A percentile compares a stretch with the other conserved stretches of the same genome.
phyloP scores from a whole-genome alignment of 2,888 invertebrate genomes.

The Antheraea assamensis region DNA sequence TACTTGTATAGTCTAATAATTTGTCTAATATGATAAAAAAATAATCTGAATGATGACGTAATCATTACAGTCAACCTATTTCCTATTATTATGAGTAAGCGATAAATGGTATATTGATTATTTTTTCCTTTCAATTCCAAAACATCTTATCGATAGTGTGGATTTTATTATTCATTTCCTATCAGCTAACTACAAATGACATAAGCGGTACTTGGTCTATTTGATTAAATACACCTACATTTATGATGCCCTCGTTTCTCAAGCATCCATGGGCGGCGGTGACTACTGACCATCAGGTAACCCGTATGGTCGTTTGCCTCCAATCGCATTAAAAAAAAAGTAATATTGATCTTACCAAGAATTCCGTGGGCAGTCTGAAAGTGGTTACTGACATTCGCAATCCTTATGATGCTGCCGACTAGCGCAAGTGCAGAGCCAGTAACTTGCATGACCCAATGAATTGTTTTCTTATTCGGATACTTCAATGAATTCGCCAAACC shows the following conservation, averaged over 20 bases:
- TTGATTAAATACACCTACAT: neutral
- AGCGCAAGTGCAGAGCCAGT: slow-evolving; percentile 53
- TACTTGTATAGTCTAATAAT: too few relatives aligned
- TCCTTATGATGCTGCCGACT: slow-evolving; percentile 45
- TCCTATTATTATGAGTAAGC: neutral
- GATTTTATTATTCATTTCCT: neutral
- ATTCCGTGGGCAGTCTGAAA: slow-evolving; percentile 45
- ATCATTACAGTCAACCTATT: neutral
- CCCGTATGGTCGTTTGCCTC: too few relatives aligned
- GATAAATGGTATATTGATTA: neutral
- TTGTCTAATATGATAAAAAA: neutral
- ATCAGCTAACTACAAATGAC: neutral
- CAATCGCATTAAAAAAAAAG: too few relatives aligned
- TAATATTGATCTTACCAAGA: slow-evolving; percentile 42
- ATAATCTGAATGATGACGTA: neutral
- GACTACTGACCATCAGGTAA: too few relatives aligned
- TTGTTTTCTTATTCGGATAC: slow-evolving; percentile 44
- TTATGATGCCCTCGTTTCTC: too few relatives aligned
- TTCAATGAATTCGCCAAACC: slow-evolving; percentile 51
- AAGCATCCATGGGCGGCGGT: too few relatives aligned
- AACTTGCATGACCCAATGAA: slow-evolving; percentile 56
- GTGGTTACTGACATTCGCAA: slow-evolving; percentile 27
- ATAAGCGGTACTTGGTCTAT: neutral
- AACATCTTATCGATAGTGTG: neutral
- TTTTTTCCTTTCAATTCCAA: neutral